Evolutionary conservation across 1,140 invertebrate species (phyloP), one percentile per base, ranked within the genome.

Genomic region (Frieseomelitta varia): DNA sequence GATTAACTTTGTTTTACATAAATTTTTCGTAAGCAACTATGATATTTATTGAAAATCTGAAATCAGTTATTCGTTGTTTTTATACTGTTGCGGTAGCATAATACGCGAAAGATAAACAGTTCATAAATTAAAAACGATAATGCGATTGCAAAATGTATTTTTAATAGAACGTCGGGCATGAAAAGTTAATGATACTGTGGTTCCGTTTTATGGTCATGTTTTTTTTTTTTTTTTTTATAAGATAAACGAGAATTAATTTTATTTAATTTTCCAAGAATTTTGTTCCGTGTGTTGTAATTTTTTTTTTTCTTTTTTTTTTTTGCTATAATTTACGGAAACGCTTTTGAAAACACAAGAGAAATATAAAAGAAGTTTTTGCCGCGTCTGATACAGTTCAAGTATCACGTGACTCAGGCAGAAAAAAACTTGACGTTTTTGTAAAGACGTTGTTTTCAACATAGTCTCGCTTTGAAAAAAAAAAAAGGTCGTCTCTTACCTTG

Each of bases 91-190:
- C 19, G 14, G 39, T 47, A 6, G n/a, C 14, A n/a, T 47, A n/a
- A 83, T 69, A 24, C 39, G 19, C 27, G 0, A 2, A 4, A 53
- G 81, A 71, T 78, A 83, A 83, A 83, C 15, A 19, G 21, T 27
- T 21, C 67, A 79, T 84, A 79, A 84, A 61, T 84, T 63, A 68
- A 39, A 71, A 71, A 58, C 24, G 81, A 84, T 84, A 79, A 79
- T 61, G 30, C 27, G 67, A 63, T 79, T 79, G 76, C 55, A 79
- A 84, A 71, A 84, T 55, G 78, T 83, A 83, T 78, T 78, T 69
- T 82, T n/a, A 51, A 56, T 72, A 47, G 67, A 12, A 30, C 51
- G 71, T 71, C 78, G 39, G 14, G 2, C 1, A 19, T 21, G 30
- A 71, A 61, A 61, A 53, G 17, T 69, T 17, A 79, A 65, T 14